Base-by-base conservation (phyloP, 2,888 invertebrate species). In the Helicoverpa assulta region DNA sequence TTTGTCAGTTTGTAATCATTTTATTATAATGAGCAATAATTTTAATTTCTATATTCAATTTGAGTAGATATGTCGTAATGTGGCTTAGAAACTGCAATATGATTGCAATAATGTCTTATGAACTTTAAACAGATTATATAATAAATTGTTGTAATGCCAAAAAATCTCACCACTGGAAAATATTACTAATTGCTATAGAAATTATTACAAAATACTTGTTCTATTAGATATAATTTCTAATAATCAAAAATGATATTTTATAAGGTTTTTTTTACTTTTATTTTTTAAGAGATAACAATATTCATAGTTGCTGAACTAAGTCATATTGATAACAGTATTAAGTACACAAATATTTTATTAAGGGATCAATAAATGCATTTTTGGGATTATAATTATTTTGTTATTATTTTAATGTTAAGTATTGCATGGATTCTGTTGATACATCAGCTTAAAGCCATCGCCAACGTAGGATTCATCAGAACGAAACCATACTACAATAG, bases 401-500 rank as follows among this genome's bases (percentile, higher is more conserved):
- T 76, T 29, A 37, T 5, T 59, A 40, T 50, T 54, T 10, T 19
- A 33, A 33, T 47, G 47, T 53, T 76, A 74, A 37, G 66, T 75
- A 69, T 82, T 84, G 88, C 98, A 98, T 60, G 94, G 90, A 88
- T 97, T 97, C 90, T 98, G 98, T 84, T 96, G 96, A 90, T 97
- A 98, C 83, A 96, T 93, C 61, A 98, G 87, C 85, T 96, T 96
- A 90, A 98, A 98, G 2, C 98, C 98, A 76, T 96, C 93, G 50
- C 97, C 98, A 52, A 96, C 96, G 74, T 96, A 96, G 51, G 96
- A 95, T 67, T 95, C 96, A 85, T 98, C 97, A 16, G 97, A 97
- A 87, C 97, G 96, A 80, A 98, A 97, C 90, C 96, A 96, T 70
- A 98, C 92, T 19, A 97, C 94, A 81, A 98, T 97, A 10, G 98